phyloP scores from a whole-genome alignment of 2,797 vertebrate genomes.

The Crenuchus spilurus region DNA sequence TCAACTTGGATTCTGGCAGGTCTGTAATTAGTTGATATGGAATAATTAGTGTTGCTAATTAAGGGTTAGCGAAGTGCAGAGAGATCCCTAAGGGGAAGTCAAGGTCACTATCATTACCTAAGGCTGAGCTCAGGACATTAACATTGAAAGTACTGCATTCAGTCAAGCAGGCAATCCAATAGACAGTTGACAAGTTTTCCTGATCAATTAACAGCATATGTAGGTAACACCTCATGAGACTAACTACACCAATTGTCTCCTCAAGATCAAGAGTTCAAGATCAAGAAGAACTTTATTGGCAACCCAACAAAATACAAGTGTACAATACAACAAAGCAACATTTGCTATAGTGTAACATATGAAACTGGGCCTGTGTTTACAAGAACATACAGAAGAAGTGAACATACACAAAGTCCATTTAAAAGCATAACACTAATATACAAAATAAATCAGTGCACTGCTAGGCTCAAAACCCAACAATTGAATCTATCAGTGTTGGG shows the following conservation, averaged over 20 bases:
- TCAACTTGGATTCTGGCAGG: conserved; percentile 40
- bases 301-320: background rate
- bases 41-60: conserved; percentile 79
- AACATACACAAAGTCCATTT: no score
- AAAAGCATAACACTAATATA: no score
- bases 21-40: conserved; percentile 77
- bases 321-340: no score
- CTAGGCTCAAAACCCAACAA: no score
- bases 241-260: no score
- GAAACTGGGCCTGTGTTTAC: background rate
- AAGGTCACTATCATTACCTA: conserved; percentile 22
- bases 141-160: background rate
- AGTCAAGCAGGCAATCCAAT: background rate
- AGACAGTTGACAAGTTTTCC: no score
- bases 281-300: no score
- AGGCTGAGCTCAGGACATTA: background rate
- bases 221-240: no score
- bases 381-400: background rate
- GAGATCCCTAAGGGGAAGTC: conserved; percentile 42
- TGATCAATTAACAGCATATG: no score
- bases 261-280: no score
- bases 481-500: no score
- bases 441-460: no score
- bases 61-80: conserved; percentile 72
- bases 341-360: background rate